Evolutionary conservation across 2,888 invertebrate species (phyloP), one percentile per base, ranked within the genome.

Genomic region (Tuta absoluta): DNA sequence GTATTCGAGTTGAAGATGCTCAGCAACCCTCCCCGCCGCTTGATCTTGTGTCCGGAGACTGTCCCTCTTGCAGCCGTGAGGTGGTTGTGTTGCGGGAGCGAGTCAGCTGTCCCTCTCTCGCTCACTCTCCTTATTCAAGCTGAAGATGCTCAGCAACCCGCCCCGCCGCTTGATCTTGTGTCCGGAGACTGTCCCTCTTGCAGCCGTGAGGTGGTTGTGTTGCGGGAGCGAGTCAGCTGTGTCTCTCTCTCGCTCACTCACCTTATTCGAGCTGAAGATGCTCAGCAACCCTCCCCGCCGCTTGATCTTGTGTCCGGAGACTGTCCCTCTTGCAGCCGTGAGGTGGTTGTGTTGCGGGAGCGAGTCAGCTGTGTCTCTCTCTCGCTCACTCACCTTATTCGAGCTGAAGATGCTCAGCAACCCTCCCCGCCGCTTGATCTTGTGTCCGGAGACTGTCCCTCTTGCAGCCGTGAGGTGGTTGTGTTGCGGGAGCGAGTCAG

Each of bases 201-300:
- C 96, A 64, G 96, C 94, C 12, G 97, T 33, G 33, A 33, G 33
- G 33, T 33, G 33, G 33, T 33, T 33, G 33, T 33, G 33, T 7
- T 33, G 33, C 33, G 33, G 33, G 5, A 33, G 5, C 8, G 33
- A 33, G 33, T 33, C 33, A 7, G 33, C 8, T 4, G n/a, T 4
- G 3, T n/a, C n/a, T n/a, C n/a, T n/a, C n/a, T n/a, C 33, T 33
- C 33, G 8, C 33, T 8, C 5, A 33, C 33, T 33, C 33, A 98
- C 98, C 98, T 98, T 98, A 90, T 97, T 96, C 75, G 97, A 96
- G 79, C 96, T 95, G 91, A 98, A 98, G 84, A 98, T 95, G 76
- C 96, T 95, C 76, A 98, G 96, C 66, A 99, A 91, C 51, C 97
- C 97, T 62, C 95, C 95, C 66, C 98, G 93, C 82, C 97, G 98